Evolutionary conservation across 2,888 invertebrate species (phyloP).

Genomic region (Eupithecia centaureata): DNA sequence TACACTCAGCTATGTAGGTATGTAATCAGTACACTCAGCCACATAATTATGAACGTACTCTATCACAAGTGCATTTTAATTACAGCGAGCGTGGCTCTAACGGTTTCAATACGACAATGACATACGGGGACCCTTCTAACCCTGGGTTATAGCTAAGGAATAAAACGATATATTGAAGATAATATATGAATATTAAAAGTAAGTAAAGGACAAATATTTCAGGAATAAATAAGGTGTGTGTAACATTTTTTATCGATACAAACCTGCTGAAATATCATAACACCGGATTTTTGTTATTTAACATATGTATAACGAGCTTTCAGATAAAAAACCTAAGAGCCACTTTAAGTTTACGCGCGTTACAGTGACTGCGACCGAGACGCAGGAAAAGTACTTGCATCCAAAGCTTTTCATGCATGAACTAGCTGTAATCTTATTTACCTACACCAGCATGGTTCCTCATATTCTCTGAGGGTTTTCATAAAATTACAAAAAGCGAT

Average conservation of each 20-base stretch:
- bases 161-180: not conserved
- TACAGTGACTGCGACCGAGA: too few species aligned
- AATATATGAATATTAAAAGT: too few species aligned
- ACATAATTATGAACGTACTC: conserved; percentile 40
- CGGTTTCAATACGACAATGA: conserved; percentile 36
- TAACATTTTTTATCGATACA: too few species aligned
- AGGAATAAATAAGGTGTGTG: too few species aligned
- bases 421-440: conserved; percentile 9
- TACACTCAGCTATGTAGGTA: not conserved
- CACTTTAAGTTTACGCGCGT: too few species aligned
- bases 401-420: not conserved
- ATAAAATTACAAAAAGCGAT: conserved; percentile 47
- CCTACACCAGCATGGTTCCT: conserved; percentile 11
- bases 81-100: conserved; percentile 32
- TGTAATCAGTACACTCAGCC: conserved; percentile 19
- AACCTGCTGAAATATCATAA: too few species aligned
- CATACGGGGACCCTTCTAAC: conserved; percentile 20
- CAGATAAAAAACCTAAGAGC: too few species aligned
- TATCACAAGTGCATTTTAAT: conserved; percentile 43
- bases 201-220: too few species aligned
- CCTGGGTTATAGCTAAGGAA: conserved; percentile 12
- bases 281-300: too few species aligned
- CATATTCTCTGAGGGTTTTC: conserved; percentile 35
- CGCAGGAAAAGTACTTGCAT: not conserved
- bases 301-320: too few species aligned